Evolutionary conservation across 2,888 invertebrate species (phyloP).

Genomic region (Encarsia formosa): DNA sequence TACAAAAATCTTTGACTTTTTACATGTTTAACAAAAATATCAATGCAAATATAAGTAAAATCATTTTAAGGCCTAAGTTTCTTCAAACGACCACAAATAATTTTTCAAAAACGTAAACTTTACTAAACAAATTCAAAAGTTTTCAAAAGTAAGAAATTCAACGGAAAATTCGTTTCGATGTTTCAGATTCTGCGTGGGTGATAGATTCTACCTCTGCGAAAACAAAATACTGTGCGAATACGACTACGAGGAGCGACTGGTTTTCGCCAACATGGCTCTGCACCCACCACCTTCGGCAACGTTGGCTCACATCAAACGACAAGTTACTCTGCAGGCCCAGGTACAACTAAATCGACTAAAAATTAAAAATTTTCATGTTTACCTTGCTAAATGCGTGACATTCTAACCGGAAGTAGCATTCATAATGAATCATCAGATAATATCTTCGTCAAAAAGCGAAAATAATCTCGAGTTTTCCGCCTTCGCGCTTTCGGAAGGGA

Average conservation of each 20-base stretch:
- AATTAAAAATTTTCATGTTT: no score
- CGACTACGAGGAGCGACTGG: conserved; percentile 93
- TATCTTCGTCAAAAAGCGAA: no score
- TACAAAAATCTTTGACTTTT: conserved; percentile 1
- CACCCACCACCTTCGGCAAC: conserved; percentile 68
- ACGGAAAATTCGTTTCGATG: background rate
- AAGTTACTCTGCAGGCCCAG: conserved; percentile 64
- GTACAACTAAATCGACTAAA: conserved; percentile 36
- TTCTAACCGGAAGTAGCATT: no score
- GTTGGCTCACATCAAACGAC: conserved; percentile 73
- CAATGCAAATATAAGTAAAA: background rate
- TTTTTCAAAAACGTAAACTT: no score
- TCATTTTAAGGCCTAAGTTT: no score
- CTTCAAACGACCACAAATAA: no score
- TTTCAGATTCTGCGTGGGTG: conserved; percentile 93
- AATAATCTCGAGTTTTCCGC: no score
- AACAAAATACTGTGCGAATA: conserved; percentile 97
- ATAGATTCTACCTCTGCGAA: conserved; percentile 93
- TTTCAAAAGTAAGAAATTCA: no score
- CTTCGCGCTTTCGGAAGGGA: no score
- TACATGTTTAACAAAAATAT: background rate
- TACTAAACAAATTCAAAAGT: no score
- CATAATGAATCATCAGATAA: no score
- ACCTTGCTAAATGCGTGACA: no score
- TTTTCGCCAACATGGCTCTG: conserved; percentile 92